These are phyloP conservation scores for Tangachromis dhanisi DNA, from an alignment of 2,113 vertebrate species.

Conservation along the genomic window DNA sequence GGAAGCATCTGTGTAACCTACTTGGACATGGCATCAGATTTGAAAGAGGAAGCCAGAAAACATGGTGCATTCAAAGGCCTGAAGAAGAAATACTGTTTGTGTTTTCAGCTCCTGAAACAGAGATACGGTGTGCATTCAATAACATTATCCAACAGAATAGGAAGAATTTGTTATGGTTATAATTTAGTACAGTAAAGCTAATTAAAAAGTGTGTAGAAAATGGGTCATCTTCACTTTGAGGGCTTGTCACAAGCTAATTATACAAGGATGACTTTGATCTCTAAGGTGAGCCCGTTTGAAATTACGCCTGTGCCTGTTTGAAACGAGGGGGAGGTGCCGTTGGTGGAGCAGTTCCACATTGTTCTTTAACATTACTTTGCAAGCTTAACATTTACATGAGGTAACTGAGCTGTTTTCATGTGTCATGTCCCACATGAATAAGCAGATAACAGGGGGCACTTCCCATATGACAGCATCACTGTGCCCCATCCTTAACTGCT, in stretches of 20 bases:
- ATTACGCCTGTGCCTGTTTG: slow-evolving; percentile 12
- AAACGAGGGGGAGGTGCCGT: not conserved
- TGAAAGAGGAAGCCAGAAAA: not conserved
- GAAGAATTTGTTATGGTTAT: slow-evolving; percentile 12
- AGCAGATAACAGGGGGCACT: not conserved
- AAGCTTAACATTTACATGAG: not conserved
- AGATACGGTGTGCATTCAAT: not conserved
- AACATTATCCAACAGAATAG: not conserved
- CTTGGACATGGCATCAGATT: not conserved
- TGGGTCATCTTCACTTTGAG: slow-evolving; percentile 52
- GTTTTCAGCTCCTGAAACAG: not conserved
- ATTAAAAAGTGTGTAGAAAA: slow-evolving; percentile 47
- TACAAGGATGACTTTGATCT: slow-evolving; percentile 45
- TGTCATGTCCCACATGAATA: not conserved
- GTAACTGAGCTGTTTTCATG: not conserved
- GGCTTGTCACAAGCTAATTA: slow-evolving; percentile 42
- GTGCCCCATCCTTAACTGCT: not conserved
- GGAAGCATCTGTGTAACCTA: not conserved
- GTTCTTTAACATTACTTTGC: not conserved
- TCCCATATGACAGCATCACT: not conserved
- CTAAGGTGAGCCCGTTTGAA: slow-evolving; percentile 40
- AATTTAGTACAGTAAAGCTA: slow-evolving; percentile 55
- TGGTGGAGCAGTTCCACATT: not conserved
- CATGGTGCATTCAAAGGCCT: not conserved
- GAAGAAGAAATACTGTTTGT: not conserved